Percentiles rank a stretch among this genome's conserved stretches.
Evolutionary conservation across 1,140 invertebrate genomes (phyloP).

Genomic region (Anastrepha ludens): DNA sequence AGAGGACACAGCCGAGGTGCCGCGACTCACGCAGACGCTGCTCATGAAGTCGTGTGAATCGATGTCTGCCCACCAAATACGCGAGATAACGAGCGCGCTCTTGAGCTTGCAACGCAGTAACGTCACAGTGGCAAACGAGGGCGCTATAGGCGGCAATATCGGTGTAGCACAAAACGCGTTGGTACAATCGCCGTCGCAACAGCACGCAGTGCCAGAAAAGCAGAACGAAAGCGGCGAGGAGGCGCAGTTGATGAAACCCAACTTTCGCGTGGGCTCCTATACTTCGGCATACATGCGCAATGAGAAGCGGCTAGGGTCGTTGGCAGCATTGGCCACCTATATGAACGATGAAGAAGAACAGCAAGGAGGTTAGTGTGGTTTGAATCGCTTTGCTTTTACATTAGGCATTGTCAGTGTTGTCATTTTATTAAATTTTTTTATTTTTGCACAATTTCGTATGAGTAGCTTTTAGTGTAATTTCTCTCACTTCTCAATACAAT

Average conservation of each 20-base stretch:
- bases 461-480: background rate
- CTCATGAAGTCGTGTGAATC: constrained; percentile 71
- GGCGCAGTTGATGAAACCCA: constrained; percentile 75
- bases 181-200: constrained; percentile 65
- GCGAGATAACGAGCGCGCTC: constrained; percentile 70
- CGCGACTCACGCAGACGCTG: constrained; percentile 67
- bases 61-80: constrained; percentile 75
- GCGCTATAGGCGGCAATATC: background rate
- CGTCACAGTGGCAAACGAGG: constrained; percentile 44
- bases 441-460: constrained; percentile 18
- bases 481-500: constrained; percentile 2
- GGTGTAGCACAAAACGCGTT: background rate
- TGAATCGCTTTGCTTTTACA: background rate
- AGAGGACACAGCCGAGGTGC: constrained; percentile 70
- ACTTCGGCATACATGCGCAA: constrained; percentile 68
- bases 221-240: constrained; percentile 59
- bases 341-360: constrained; percentile 68
- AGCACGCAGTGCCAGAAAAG: background rate
- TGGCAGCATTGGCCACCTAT: constrained; percentile 71
- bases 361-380: constrained; percentile 66
- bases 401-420: background rate
- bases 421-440: background rate
- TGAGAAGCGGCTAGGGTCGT: constrained; percentile 65
- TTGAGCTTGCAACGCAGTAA: constrained; percentile 65
- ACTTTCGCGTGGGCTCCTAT: constrained; percentile 79